phyloP scores from a whole-genome alignment of 2,113 vertebrate species.

The Cacatua alba region DNA sequence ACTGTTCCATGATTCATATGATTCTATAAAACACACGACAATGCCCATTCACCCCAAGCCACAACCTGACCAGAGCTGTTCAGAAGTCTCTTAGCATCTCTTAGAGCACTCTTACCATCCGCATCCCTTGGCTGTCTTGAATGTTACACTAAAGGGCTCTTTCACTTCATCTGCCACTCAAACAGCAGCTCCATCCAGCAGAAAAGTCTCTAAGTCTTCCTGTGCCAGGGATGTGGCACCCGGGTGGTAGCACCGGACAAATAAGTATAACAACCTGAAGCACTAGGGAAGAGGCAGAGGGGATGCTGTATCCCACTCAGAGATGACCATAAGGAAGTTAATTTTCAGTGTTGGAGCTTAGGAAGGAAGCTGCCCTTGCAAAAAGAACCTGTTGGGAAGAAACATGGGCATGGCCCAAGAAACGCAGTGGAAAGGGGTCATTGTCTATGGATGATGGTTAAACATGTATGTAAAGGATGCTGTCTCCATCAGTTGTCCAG shows the following conservation, averaged over 20 bases:
- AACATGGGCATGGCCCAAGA: background rate
- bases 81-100: background rate
- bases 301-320: rapidly evolving
- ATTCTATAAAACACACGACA: background rate
- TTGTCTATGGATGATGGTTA: rapidly evolving
- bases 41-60: background rate
- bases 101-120: background rate
- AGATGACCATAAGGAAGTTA: rapidly evolving
- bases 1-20: background rate
- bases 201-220: background rate
- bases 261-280: background rate
- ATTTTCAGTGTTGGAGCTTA: background rate
- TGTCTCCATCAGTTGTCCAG: background rate
- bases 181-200: background rate
- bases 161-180: background rate
- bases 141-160: background rate
- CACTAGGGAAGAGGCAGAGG: background rate
- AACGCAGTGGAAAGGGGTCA: background rate
- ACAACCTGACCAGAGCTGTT: background rate
- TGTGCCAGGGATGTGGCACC: background rate
- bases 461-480: background rate
- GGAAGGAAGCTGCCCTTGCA: background rate
- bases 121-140: background rate
- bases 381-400: background rate
- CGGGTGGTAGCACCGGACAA: background rate